Evolutionary conservation across 2,113 vertebrate genomes (phyloP).

Genomic region (Tragelaphus strepsiceros): DNA sequence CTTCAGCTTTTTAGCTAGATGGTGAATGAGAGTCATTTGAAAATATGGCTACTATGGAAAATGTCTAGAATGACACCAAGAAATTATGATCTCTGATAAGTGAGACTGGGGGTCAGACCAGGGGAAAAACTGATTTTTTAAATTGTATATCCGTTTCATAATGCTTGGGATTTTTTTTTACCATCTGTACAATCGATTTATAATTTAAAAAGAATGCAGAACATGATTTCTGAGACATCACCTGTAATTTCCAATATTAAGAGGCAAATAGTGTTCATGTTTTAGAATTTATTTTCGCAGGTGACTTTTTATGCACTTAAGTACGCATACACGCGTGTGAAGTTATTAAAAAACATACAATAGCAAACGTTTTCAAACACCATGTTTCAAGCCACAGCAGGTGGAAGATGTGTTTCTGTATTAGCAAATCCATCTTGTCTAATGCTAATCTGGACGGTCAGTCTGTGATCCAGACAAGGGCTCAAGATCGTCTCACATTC

Average conservation of each 20-base stretch:
- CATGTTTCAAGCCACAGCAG: neutral
- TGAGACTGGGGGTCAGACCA: neutral
- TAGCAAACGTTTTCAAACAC: neutral
- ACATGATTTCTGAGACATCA: neutral
- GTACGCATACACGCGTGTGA: fast-evolving
- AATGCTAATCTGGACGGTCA: fast-evolving
- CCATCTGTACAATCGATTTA: neutral
- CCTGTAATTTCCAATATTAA: neutral
- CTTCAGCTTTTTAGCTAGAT: neutral
- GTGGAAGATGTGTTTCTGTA: neutral
- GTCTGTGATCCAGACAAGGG: neutral
- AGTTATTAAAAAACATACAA: neutral
- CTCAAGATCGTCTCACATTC: neutral
- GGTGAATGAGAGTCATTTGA: neutral
- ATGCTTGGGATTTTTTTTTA: neutral
- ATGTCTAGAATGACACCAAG: neutral
- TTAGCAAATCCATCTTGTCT: neutral
- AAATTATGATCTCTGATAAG: neutral
- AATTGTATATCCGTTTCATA: neutral
- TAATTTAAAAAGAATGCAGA: neutral
- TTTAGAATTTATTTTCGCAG: neutral
- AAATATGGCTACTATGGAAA: neutral
- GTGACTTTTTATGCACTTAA: neutral
- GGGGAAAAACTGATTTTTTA: neutral
- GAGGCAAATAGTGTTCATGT: neutral